phyloP scores from a whole-genome alignment of 2,797 vertebrate species.

The Brachyalestes nurse region DNA sequence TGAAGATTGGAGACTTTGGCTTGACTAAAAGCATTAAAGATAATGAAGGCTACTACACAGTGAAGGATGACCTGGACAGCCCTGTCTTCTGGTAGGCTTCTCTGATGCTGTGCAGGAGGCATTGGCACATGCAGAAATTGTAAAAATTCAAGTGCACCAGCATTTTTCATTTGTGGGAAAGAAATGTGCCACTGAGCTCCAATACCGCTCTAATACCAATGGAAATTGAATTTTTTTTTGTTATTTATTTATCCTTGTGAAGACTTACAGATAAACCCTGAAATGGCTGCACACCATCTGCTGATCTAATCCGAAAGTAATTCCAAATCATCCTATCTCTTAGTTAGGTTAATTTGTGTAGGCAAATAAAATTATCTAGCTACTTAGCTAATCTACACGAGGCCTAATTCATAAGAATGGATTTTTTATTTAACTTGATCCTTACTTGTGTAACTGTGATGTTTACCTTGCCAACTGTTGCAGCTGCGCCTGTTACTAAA shows the following conservation, averaged over 20 bases:
- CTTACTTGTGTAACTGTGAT: too few relatives aligned
- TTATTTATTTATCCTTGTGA: too few relatives aligned
- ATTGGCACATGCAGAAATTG: background rate
- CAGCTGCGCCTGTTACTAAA: too few relatives aligned
- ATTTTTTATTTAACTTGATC: too few relatives aligned
- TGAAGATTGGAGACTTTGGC: constrained; percentile 98
- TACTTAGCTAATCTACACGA: background rate
- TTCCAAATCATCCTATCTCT: background rate
- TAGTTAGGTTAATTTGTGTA: background rate
- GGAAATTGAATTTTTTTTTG: too few relatives aligned
- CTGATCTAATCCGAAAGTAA: background rate
- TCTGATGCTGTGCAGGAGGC: background rate
- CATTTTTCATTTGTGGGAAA: too few relatives aligned
- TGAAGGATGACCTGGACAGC: constrained; percentile 93
- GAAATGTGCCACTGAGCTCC: too few relatives aligned
- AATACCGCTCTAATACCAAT: too few relatives aligned
- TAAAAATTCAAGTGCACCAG: too few relatives aligned
- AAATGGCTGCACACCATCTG: background rate
- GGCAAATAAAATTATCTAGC: background rate
- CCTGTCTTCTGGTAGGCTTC: constrained; percentile 91
- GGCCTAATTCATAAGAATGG: too few relatives aligned
- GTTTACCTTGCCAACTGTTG: too few relatives aligned
- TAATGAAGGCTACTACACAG: constrained; percentile 93
- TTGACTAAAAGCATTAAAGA: constrained; percentile 96
- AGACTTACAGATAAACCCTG: background rate